phyloP scores from a whole-genome alignment of 2,113 vertebrate species.

The Prionailurus viverrinus region DNA sequence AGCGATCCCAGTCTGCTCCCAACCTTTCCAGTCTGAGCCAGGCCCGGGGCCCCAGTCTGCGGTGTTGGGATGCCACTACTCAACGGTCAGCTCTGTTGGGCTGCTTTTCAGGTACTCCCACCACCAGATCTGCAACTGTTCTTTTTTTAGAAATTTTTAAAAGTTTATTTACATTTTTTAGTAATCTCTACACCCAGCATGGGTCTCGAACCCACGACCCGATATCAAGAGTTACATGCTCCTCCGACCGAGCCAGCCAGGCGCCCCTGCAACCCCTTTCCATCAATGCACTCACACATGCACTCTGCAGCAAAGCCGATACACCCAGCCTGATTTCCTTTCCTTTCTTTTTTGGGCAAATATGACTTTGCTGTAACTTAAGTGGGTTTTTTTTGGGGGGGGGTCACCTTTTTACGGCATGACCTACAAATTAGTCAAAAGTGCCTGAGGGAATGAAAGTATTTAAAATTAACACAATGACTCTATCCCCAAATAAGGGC shows the following conservation, averaged over 20 bases:
- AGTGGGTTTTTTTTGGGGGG: not conserved
- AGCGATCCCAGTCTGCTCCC: not conserved
- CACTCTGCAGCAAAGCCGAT: not conserved
- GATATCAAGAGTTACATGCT: not conserved
- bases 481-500: not conserved
- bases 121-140: not conserved
- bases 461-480: not conserved
- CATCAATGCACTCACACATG: not conserved
- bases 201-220: not conserved
- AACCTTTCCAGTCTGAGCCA: not conserved
- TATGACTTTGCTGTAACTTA: not conserved
- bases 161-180: not conserved
- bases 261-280: not conserved
- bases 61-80: not conserved
- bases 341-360: not conserved
- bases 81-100: not conserved
- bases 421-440: not conserved
- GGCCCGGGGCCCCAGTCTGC: not conserved
- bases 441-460: not conserved
- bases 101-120: not conserved
- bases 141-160: not conserved
- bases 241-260: not conserved
- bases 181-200: not conserved
- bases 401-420: not conserved
- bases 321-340: not conserved